Conservation (phyloP, 2,113 vertebrate genomes). For the Plectropomus leopardus region DNA sequence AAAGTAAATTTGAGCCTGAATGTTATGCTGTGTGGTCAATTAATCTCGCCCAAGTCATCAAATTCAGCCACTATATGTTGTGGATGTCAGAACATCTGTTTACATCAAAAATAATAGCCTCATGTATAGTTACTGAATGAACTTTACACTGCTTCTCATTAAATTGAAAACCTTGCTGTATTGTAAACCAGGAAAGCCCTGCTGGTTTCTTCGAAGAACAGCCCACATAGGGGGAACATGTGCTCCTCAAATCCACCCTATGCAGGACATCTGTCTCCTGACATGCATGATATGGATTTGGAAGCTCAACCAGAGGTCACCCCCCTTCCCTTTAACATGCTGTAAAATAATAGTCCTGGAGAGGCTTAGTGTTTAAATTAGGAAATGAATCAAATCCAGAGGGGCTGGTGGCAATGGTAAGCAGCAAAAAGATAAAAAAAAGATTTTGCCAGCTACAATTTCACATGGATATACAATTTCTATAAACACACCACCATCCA, state of each 20-base stretch:
- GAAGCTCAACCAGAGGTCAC: slow-evolving; percentile 2
- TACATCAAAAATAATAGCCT: not conserved
- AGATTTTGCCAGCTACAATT: slow-evolving; percentile 12
- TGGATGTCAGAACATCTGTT: not conserved
- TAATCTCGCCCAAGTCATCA: not conserved
- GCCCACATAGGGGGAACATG: not conserved
- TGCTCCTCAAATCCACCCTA: not conserved
- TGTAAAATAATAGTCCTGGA: slow-evolving; percentile 34
- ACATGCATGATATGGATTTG: slow-evolving; percentile 4
- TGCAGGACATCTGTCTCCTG: not conserved
- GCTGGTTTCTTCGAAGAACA: not conserved
- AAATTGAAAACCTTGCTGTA: not conserved
- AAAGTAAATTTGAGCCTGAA: not conserved
- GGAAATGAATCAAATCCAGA: slow-evolving; percentile 19
- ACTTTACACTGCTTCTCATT: not conserved
- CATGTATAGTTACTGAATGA: not conserved
- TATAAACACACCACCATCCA: slow-evolving; percentile 47
- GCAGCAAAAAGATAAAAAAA: not conserved
- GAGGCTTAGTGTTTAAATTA: slow-evolving; percentile 16
- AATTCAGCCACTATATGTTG: not conserved
- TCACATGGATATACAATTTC: slow-evolving; percentile 54
- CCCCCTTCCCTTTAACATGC: slow-evolving; percentile 3
- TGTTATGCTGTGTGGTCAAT: not conserved
- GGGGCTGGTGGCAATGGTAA: not conserved
- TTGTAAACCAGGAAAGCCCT: not conserved